Evolutionary conservation across 2,888 invertebrate species (phyloP).

Genomic region (Acleris literana): DNA sequence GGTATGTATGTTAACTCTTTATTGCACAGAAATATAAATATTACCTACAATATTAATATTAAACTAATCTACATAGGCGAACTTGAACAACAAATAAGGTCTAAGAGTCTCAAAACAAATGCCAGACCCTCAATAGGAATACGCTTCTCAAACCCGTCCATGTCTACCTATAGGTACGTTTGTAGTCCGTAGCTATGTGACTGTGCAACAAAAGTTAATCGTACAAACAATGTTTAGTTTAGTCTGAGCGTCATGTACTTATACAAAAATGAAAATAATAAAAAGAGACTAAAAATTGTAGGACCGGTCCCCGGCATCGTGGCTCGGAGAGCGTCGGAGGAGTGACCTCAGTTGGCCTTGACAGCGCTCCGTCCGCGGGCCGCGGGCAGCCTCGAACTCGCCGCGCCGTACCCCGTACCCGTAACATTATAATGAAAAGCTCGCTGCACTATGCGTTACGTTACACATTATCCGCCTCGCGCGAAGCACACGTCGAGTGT

Average conservation of each 20-base stretch:
- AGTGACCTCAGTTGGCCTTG: slow-evolving; percentile 83
- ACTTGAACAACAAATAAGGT: too few relatives aligned
- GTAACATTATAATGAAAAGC: slow-evolving; percentile 66
- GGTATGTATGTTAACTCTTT: too few relatives aligned
- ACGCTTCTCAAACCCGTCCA: slow-evolving; percentile 11
- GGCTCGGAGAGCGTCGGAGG: slow-evolving; percentile 80
- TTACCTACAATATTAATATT: too few relatives aligned
- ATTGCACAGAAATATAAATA: too few relatives aligned
- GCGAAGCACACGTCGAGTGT: slow-evolving; percentile 36
- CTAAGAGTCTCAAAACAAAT: too few relatives aligned
- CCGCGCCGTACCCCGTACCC: slow-evolving; percentile 61
- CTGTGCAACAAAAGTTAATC: slow-evolving; percentile 77
- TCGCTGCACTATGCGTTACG: slow-evolving; percentile 73
- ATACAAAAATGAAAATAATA: slow-evolving; percentile 84
- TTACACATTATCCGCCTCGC: slow-evolving; percentile 54
- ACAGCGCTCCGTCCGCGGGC: slow-evolving; percentile 74
- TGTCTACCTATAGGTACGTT: slow-evolving; percentile 10
- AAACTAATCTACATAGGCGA: too few relatives aligned
- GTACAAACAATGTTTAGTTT: slow-evolving; percentile 78
- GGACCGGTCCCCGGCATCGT: slow-evolving; percentile 80
- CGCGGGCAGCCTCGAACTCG: slow-evolving; percentile 68
- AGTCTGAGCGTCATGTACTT: slow-evolving; percentile 76
- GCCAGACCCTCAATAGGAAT: too few relatives aligned
- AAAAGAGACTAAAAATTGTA: slow-evolving; percentile 82
- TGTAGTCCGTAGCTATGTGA: slow-evolving; percentile 41